phyloP scores from a whole-genome alignment of 2,888 invertebrate genomes.

The Catocala nupta region DNA sequence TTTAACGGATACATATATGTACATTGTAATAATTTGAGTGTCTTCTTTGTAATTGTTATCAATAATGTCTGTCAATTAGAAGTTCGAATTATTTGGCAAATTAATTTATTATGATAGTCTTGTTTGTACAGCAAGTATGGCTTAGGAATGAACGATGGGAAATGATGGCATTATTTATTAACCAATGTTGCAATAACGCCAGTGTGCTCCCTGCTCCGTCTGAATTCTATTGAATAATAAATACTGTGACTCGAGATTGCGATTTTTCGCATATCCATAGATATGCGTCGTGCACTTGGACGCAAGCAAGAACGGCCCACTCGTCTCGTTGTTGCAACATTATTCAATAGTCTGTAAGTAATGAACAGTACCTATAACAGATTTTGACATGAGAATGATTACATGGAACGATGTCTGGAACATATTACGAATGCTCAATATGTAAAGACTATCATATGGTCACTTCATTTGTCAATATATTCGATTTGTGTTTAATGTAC shows the following conservation, averaged over 20 bases:
- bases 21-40: slow-evolving; percentile 45
- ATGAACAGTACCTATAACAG: not conserved
- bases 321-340: slow-evolving; percentile 14
- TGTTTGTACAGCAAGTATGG: slow-evolving; percentile 23
- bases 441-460: slow-evolving; percentile 48
- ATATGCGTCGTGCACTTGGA: not conserved
- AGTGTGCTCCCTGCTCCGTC: not conserved
- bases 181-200: slow-evolving; percentile 15
- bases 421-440: slow-evolving; percentile 26
- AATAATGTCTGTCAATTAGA: slow-evolving; percentile 61
- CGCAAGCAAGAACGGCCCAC: not conserved
- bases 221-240: too few relatives aligned
- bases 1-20: slow-evolving; percentile 24
- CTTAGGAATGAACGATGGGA: slow-evolving; percentile 19
- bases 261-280: not conserved
- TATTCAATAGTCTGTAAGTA: slow-evolving; percentile 19
- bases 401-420: not conserved
- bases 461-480: slow-evolving; percentile 52
- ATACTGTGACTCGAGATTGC: too few relatives aligned
- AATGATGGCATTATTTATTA: slow-evolving; percentile 21
- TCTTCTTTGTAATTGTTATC: slow-evolving; percentile 52
- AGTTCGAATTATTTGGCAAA: slow-evolving; percentile 56
- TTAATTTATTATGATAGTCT: slow-evolving; percentile 53
- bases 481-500: slow-evolving; percentile 52
- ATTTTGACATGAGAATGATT: not conserved